Evolutionary conservation across 53 echinoderm and acorn worm genomes (phyloP).

Genomic region (Antedon mediterranea): DNA sequence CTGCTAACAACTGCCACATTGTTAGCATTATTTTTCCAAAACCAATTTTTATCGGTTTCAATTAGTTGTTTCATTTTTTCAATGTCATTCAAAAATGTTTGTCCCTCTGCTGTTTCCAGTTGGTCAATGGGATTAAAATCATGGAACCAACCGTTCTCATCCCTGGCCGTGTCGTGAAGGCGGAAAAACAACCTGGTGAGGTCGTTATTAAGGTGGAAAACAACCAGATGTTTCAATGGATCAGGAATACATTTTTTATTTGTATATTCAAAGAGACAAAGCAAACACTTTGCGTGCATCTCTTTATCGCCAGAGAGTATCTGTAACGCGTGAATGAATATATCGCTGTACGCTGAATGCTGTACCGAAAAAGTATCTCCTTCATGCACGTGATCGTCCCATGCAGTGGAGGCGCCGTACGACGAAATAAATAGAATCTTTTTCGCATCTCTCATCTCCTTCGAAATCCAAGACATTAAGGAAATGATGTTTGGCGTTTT

Average conservation of each 20-base stretch:
- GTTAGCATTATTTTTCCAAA: background rate
- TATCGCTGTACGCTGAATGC: conserved; percentile 12
- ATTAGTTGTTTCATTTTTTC: conserved; percentile 19
- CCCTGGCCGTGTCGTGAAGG: conserved; percentile 12
- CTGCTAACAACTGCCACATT: background rate
- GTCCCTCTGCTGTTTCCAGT: conserved; percentile 2
- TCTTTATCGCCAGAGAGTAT: conserved; percentile 1
- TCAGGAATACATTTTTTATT: conserved; percentile 11
- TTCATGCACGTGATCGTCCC: background rate
- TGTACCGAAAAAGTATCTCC: background rate
- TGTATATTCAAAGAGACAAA: conserved; percentile 26
- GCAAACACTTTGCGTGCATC: conserved; percentile 20
- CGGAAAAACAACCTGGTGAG: conserved; percentile 15
- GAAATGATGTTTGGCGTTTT: conserved; percentile 12
- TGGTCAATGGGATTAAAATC: background rate
- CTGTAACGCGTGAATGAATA: conserved; percentile 17
- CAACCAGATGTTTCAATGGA: conserved; percentile 14
- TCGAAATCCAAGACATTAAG: conserved; percentile 18
- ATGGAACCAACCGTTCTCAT: background rate
- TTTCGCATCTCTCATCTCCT: conserved; percentile 18
- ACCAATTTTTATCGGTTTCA: conserved; percentile 15
- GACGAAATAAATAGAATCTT: conserved; percentile 24
- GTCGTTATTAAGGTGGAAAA: conserved; percentile 7
- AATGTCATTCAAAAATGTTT: conserved; percentile 6
- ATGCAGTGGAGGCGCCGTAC: conserved; percentile 15